A percentile compares a stretch with the other conserved stretches of the same genome.
These are phyloP conservation scores for Drosophila sordidula DNA, from an alignment of 2,888 invertebrate species.

Conservation along the genomic window DNA sequence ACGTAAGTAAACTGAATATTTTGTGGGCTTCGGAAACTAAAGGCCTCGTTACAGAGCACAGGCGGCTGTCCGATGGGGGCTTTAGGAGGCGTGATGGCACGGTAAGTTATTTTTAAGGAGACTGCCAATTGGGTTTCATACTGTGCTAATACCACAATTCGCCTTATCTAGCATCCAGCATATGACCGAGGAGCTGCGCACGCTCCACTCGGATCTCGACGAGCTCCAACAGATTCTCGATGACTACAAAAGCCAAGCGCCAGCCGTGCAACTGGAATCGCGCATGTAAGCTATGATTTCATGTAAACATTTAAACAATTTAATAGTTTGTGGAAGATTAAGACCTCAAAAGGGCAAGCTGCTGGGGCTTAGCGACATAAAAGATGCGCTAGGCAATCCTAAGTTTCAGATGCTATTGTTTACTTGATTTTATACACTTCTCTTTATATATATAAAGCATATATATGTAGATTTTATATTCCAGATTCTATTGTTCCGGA, in stretches of 20 bases:
- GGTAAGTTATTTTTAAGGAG: constrained; percentile 42
- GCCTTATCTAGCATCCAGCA: constrained; percentile 18
- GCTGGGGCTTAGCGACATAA: too few relatives aligned
- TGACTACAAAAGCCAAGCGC: constrained; percentile 40
- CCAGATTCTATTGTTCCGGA: too few relatives aligned
- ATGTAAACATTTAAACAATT: not conserved
- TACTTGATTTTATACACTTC: too few relatives aligned
- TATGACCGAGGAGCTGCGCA: constrained; percentile 51
- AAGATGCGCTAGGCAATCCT: too few relatives aligned
- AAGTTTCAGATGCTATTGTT: too few relatives aligned
- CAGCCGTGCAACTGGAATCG: constrained; percentile 2
- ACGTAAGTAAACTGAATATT: constrained; percentile 43
- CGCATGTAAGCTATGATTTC: constrained; percentile 38
- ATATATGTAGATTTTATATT: too few relatives aligned
- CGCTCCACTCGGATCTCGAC: constrained; percentile 31
- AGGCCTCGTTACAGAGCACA: constrained; percentile 34
- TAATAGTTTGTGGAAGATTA: too few relatives aligned
- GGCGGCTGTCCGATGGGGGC: constrained; percentile 48
- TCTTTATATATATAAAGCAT: too few relatives aligned
- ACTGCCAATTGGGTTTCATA: not conserved
- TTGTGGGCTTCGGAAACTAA: not conserved
- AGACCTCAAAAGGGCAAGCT: too few relatives aligned
- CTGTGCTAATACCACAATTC: not conserved
- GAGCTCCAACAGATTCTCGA: constrained; percentile 61
- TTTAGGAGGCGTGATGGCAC: constrained; percentile 48